These are phyloP conservation scores for Diachasma alloeum DNA, from an alignment of 1,140 invertebrate species.

Conservation along the genomic window DNA sequence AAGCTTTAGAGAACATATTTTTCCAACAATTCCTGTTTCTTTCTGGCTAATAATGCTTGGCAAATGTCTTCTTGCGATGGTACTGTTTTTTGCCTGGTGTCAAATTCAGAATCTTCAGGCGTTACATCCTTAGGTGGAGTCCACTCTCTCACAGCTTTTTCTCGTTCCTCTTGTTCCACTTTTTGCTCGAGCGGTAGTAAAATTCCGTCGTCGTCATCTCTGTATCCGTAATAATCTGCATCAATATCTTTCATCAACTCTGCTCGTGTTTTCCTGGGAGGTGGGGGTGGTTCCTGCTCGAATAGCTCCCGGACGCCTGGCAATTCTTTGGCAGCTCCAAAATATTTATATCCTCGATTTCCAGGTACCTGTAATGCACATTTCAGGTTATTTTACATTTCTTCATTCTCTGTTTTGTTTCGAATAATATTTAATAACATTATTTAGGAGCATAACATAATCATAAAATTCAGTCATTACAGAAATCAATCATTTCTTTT, in stretches of 20 bases:
- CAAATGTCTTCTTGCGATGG: conserved; percentile 91
- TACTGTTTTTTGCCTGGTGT: conserved; percentile 84
- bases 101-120: conserved; percentile 56
- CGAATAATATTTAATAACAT: too few species aligned
- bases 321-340: conserved; percentile 98
- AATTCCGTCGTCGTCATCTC: conserved; percentile 98
- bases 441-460: too few species aligned
- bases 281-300: conserved; percentile 91
- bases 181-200: conserved; percentile 87
- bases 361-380: conserved; percentile 92
- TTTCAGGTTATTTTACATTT: too few species aligned
- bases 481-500: too few species aligned
- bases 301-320: conserved; percentile 97
- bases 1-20: conserved; percentile 68
- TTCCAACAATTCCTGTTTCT: conserved; percentile 89
- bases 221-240: conserved; percentile 98
- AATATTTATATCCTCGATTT: conserved; percentile 99
- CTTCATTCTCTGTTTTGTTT: too few species aligned
- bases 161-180: conserved; percentile 77
- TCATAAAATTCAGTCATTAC: too few species aligned
- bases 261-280: conserved; percentile 89
- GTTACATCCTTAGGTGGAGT: conserved; percentile 61
- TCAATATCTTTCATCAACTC: conserved; percentile 98
- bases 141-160: conserved; percentile 73
- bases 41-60: conserved; percentile 83